Base-by-base conservation (phyloP, 1,140 invertebrate genomes). In the Aphaenogaster ashmeadi region DNA sequence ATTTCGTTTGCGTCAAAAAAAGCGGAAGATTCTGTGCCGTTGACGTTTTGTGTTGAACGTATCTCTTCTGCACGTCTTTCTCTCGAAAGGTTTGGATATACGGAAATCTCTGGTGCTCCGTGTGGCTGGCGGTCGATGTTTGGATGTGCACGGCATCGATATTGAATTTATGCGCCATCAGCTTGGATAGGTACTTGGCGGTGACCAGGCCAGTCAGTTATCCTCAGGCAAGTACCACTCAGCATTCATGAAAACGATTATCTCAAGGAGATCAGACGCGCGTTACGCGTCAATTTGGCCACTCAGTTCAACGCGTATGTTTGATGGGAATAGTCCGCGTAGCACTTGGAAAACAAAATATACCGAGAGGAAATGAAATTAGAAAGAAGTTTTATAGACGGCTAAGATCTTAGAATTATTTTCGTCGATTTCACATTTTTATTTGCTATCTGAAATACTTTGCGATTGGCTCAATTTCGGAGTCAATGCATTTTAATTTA, bases 81-180 rank as follows among this genome's bases (percentile, higher is more conserved):
- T 71, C 52, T 71, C 18, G 9, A 11, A 88, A 98, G 97, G 97
- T 98, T 92, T 99, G 98, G 98, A 98, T 99, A 91, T 99, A 98
- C 93, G 98, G 98, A 56, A 97, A 98, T 94, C 96, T 98, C 33
- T 99, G 98, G 98, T 99, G 98, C 94, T 98, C 98, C 66, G 97
- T 98, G 87, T 99, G 98, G 98, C 95, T 99, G 84, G 98, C 98
- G 0, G 97, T 99, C 33, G 99, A 99, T 95, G 99, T 99, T 1
- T 98, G 99, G 98, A 98, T 99, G 97, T 98, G 99, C 95, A 99
- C 99, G 0, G 98, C 99, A 0, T 99, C 98, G 90, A 99, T 99
- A 91, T 96, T 99, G 75, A 99, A 99, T 95, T 97, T 99, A 44
- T 98, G 98, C 93, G 98, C 98, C 91, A 99, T 99, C 92, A 98